Evolutionary conservation across 2,113 vertebrate species (phyloP), one percentile per base, ranked within the genome.

Genomic region (Benitochromis conjunctus): DNA sequence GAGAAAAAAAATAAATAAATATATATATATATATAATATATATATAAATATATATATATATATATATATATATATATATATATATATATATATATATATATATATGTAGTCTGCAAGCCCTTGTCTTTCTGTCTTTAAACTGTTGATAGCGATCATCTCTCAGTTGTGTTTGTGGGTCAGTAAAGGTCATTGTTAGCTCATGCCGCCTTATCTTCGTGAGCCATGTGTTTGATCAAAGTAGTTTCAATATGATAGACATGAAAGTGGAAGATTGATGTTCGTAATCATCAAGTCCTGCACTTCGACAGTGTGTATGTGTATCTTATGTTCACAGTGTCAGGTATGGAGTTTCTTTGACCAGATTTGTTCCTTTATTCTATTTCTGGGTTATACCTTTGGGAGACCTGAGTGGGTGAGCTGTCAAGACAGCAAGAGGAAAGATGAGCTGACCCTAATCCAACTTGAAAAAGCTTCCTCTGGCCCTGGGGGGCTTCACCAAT

Each of bases 361-460:
- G 38, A 71, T 74, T 64, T 81, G 64, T 62, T 79, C 29, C n/a
- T 83, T 85, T 56, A 18, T 41, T 83, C 85, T 88, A 76, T 89
- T 90, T 88, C 81, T 81, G 57, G 62, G 71, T 13, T 64, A 14
- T 48, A 84, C 94, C 92, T 74, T n/a, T 81, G 93, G 88, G 92
- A 91, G 80, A 51, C 82, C 89, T 85, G 89, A 93, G 85, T 87
- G 89, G 82, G 43, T 55, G 89, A 86, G 78, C 90, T 92, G 91
- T 94, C 92, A 92, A 85, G 57, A 81, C 86, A 90, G 88, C 80
- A 82, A 78, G 16, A 77, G 46, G 78, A 56, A 60, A 74, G 82
- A 85, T 55, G 91, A 92, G 74, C 43, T 86, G 88, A 90, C 89
- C 91, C 46, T 2, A 16, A 85, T 89, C 69, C 48, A 80, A 36